Percentiles rank a stretch among this genome's conserved stretches.
These are phyloP conservation scores for Parambassis ranga DNA, from an alignment of 2,797 vertebrate genomes.

Conservation along the genomic window DNA sequence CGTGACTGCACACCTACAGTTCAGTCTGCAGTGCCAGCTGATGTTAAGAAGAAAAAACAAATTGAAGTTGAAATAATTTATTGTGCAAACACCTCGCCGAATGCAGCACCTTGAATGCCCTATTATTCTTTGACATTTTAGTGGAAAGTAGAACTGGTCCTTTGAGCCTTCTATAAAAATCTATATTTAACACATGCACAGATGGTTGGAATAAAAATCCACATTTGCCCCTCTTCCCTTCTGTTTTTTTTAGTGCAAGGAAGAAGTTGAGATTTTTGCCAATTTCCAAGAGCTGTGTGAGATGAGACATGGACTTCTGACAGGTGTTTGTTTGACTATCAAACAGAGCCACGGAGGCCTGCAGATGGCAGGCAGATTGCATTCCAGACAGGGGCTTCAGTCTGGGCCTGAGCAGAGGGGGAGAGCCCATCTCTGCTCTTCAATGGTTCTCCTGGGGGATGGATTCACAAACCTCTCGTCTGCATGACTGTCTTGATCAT, in stretches of 20 bases:
- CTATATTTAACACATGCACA: conserved; percentile 75
- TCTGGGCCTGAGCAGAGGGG: conserved; percentile 50
- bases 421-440: conserved; percentile 41
- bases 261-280: conserved; percentile 66
- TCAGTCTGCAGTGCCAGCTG: conserved; percentile 41
- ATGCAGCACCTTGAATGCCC: conserved; percentile 55
- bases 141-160: conserved; percentile 70
- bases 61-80: conserved; percentile 59
- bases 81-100: conserved; percentile 56
- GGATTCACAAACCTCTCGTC: conserved; percentile 32
- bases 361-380: conserved; percentile 81
- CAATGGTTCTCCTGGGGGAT: conserved; percentile 56
- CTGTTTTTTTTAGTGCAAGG: conserved; percentile 54
- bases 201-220: conserved; percentile 73
- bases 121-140: conserved; percentile 71
- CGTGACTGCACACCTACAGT: conserved; percentile 35
- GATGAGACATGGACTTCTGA: conserved; percentile 74
- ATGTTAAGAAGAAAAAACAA: conserved; percentile 32
- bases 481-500: conserved; percentile 33
- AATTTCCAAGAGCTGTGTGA: conserved; percentile 73
- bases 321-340: conserved; percentile 83
- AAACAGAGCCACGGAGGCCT: conserved; percentile 71
- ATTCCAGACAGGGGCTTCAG: conserved; percentile 76
- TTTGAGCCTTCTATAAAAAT: conserved; percentile 69
- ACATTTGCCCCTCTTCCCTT: conserved; percentile 56